A percentile compares a stretch with the other conserved stretches of the same genome.
Evolutionary conservation across 2,113 vertebrate genomes (phyloP).

Genomic region (Proteles cristata): DNA sequence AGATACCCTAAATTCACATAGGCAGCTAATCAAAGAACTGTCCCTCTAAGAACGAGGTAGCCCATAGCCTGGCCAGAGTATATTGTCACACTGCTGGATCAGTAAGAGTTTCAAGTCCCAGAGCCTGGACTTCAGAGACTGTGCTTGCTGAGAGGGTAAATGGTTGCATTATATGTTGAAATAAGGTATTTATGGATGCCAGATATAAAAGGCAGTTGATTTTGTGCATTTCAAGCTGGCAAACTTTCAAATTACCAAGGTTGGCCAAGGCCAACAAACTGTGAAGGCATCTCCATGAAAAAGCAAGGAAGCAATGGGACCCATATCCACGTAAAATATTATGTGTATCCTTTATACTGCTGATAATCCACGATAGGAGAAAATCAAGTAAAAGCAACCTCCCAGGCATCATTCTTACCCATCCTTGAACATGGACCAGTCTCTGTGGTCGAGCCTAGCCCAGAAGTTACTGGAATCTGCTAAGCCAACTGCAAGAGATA

Average conservation of each 20-base stretch:
- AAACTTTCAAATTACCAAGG: neutral
- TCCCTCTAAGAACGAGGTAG: neutral
- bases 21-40: neutral
- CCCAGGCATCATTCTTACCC: neutral
- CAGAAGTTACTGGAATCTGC: neutral
- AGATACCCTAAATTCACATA: neutral
- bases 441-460: neutral
- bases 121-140: neutral
- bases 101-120: neutral
- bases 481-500: neutral
- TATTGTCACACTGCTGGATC: neutral
- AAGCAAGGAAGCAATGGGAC: neutral
- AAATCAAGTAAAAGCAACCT: neutral
- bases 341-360: neutral
- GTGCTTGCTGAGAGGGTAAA: neutral
- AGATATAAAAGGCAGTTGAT: neutral
- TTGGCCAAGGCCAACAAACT: neutral
- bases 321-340: too few relatives aligned
- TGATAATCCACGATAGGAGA: neutral
- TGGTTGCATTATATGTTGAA: neutral
- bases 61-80: neutral
- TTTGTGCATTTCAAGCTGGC: neutral
- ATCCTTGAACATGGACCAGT: neutral
- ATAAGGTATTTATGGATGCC: neutral
- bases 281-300: neutral